Base-by-base conservation (phyloP, 2,888 invertebrate genomes). In the Latrodectus hesperus region DNA sequence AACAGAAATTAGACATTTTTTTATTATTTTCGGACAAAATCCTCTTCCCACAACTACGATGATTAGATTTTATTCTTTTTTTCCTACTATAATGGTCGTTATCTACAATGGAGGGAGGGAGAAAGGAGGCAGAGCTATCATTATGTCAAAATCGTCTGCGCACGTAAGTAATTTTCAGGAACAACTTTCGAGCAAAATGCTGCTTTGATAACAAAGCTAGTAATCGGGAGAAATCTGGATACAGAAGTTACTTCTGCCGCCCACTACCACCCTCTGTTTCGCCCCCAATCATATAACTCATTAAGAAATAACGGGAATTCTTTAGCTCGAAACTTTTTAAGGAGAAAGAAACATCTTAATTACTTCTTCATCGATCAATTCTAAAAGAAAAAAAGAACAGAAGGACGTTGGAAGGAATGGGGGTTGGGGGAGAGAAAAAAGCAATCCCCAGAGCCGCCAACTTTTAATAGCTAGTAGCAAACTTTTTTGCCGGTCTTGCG, bases 291-390 rank as follows among this genome's bases (percentile, higher is more conserved):
- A 16, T 60, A 64, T 73, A 81, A 81, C 72, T 81, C 81, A 81
- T 81, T 81, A 81, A 65, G 81, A 73, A 81, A 81, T 81, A 81
- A 81, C 81, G 60, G 81, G 65, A 73, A 81, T 81, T 81, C 81
- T 52, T 73, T 73, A 38, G 38, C 73, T 55, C 26, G 26, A 67
- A 67, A 78, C 68, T 70, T 73, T 81, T n/a, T 16, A 51, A 26
- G 64, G 38, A 55, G 26, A 80, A 64, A 73, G 78, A 84, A 84
- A 79, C 65, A 49, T 79, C 84, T 85, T 85, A 85, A 85, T 85
- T 85, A 85, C 84, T 85, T 79, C 79, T 65, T 49, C 68, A 85
- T 85, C 84, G 84, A 85, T 85, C 84, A 60, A 52, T 73, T 26
- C 60, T 71, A 22, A 52, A 68, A 64, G 60, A 79, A 70, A 68